Evolutionary conservation across 2,888 invertebrate species (phyloP), one percentile per base, ranked within the genome.

Genomic region (Pterostichus niger): DNA sequence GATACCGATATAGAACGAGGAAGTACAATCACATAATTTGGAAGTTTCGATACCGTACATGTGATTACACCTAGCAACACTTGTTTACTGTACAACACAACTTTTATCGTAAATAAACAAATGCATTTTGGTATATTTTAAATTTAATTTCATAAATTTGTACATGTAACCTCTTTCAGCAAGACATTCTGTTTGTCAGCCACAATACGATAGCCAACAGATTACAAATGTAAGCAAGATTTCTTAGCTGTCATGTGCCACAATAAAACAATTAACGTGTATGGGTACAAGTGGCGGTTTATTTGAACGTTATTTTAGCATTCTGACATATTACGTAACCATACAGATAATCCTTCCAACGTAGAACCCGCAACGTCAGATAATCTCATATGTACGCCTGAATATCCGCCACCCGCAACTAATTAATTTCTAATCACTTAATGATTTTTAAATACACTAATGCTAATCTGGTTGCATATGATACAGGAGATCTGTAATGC

Each of bases 121-220:
- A 68, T 68, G 49, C 80, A 80, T 80, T 80, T 80, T 80, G 80
- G 13, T 68, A 80, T 35, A 64, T 68, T 80, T 68, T 49, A 64
- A 80, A 80, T 49, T 7, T 17, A 80, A 80, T 80, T 68, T 80
- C 52, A 31, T 68, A 68, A 80, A 80, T 31, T 80, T 68, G 80
- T 64, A 44, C 80, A 80, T 80, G 80, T 80, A 80, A 80, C 80
- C 80, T 80, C 80, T 79, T 40, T 80, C 31, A 59, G 44, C 15
- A 44, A 17, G 24, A 46, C 61, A 64, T 49, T 61, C 52, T 80
- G 64, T 68, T 44, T 15, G 61, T 61, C 79, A 79, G 79, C 79
- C 64, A 78, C 59, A 17, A 10, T 64, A 64, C 33, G 40, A 71
- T 44, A 71, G 44, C 44, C 68, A 71, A 44, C 44, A 71, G 68